These are phyloP conservation scores for Phocoena phocoena DNA, from an alignment of 2,113 vertebrate species.

Conservation along the genomic window DNA sequence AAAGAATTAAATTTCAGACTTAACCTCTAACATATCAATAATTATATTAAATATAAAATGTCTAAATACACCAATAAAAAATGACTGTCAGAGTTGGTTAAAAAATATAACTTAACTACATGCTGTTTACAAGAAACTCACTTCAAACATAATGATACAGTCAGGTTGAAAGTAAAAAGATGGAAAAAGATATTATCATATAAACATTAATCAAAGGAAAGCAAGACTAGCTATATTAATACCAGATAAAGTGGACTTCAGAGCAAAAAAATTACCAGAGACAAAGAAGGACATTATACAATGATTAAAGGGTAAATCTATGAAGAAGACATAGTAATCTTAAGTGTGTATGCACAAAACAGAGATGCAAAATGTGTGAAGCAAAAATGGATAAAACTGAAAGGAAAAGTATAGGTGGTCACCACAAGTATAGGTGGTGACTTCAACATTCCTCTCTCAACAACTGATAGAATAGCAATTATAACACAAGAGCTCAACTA, in stretches of 20 bases:
- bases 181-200: background rate
- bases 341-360: background rate
- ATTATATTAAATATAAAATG: background rate
- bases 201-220: background rate
- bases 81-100: background rate
- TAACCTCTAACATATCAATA: background rate
- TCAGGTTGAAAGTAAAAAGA: background rate
- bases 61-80: background rate
- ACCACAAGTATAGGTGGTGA: background rate
- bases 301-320: background rate
- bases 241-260: background rate
- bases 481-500: background rate
- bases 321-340: background rate
- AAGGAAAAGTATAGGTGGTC: background rate
- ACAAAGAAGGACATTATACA: background rate
- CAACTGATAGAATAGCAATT: background rate
- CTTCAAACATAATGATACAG: background rate
- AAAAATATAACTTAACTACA: background rate
- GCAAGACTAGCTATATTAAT: background rate
- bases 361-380: background rate
- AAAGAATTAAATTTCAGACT: background rate
- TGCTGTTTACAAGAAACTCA: background rate
- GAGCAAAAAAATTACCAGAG: background rate
- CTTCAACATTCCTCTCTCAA: background rate
- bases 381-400: background rate